A percentile compares a stretch with the other conserved stretches of the same genome.
Conservation (phyloP, 2,888 invertebrate species). For the Noctua comes region DNA sequence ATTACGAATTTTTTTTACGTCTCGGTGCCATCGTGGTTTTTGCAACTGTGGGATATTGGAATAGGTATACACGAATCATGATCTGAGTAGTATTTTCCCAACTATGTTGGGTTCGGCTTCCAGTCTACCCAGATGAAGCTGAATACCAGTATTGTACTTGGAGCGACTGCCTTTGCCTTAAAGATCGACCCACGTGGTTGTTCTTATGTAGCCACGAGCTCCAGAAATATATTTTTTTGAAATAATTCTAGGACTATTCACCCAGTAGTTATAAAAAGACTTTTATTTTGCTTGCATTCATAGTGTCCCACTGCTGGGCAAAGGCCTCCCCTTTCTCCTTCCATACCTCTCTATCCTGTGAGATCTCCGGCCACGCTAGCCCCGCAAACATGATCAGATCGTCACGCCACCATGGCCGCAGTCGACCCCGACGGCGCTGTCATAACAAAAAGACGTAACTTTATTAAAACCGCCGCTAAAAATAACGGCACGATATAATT, state of each 20-base stretch:
- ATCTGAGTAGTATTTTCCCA: not conserved
- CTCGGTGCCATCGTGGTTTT: not conserved
- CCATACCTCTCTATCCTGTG: no score
- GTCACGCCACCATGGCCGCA: no score
- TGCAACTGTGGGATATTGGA: not conserved
- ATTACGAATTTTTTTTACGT: not conserved
- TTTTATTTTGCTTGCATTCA: no score
- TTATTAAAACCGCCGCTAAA: not conserved
- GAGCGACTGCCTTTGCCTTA: not conserved
- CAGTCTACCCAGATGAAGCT: not conserved
- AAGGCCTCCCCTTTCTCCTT: no score
- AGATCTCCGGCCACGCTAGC: no score
- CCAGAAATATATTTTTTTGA: not conserved
- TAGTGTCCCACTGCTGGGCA: no score
- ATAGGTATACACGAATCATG: not conserved
- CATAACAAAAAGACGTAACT: not conserved
- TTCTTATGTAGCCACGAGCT: not conserved
- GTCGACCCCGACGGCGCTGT: no score
- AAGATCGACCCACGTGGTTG: not conserved
- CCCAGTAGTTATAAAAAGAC: not conserved
- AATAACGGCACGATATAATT: not conserved
- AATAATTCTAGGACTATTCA: not conserved
- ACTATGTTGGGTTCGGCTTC: not conserved
- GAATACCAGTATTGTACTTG: not conserved
- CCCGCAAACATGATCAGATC: no score